phyloP scores from a whole-genome alignment of 2,113 vertebrate species.

The Tiliqua scincoides region DNA sequence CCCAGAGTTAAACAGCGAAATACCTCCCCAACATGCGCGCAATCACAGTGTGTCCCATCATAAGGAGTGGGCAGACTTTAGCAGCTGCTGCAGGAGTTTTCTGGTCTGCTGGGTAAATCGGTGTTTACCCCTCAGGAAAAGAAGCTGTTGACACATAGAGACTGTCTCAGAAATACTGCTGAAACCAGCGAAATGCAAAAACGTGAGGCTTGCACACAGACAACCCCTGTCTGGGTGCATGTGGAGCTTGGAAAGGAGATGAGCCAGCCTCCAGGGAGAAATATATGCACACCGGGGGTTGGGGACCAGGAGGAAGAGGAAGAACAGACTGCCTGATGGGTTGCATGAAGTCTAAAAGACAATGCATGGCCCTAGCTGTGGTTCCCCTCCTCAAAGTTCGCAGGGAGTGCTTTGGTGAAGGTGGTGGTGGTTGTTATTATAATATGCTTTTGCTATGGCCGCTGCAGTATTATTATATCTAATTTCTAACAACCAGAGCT shows the following conservation, averaged over 20 bases:
- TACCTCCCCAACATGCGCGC: fast-evolving
- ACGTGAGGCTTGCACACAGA: slow-evolving; percentile 53
- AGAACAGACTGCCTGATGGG: background rate
- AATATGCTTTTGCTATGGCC: background rate
- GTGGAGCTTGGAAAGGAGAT: slow-evolving; percentile 56
- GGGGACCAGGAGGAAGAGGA: background rate
- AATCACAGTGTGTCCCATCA: background rate
- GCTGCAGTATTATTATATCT: background rate
- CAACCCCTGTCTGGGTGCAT: slow-evolving; percentile 38
- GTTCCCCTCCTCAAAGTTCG: background rate
- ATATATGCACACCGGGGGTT: background rate
- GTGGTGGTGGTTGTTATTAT: too few relatives aligned
- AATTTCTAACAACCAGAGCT: background rate
- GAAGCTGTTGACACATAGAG: background rate
- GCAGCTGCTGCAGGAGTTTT: slow-evolving; percentile 19
- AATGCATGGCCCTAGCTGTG: too few relatives aligned
- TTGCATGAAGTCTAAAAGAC: background rate
- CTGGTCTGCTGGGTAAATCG: slow-evolving; percentile 26
- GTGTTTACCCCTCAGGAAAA: slow-evolving; percentile 61
- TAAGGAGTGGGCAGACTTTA: background rate
- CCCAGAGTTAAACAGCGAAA: background rate
- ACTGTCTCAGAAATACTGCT: slow-evolving; percentile 42
- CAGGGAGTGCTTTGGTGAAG: too few relatives aligned
- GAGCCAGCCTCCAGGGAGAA: slow-evolving; percentile 51
- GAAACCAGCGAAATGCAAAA: slow-evolving; percentile 45